Conservation (phyloP, 37 sponge, comb jelly and placozoan species). For the Crambe crambe region DNA sequence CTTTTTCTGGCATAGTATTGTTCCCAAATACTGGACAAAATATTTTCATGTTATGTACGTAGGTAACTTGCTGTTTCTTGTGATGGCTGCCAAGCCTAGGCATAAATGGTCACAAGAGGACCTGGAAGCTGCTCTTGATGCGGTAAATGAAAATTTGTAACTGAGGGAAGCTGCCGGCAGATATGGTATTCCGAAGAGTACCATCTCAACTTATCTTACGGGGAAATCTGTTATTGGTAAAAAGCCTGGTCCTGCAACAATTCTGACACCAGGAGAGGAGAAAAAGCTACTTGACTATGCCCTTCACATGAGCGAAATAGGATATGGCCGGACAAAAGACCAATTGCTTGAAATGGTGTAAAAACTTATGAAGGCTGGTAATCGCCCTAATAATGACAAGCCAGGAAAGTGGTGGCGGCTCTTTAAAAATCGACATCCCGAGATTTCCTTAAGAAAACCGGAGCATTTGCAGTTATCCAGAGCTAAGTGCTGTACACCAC, state of each 20-base stretch:
- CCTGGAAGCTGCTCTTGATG: not conserved
- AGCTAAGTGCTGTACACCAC: not conserved
- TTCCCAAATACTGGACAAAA: not conserved
- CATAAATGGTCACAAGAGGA: not conserved
- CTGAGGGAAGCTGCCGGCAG: not conserved
- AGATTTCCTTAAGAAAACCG: not conserved
- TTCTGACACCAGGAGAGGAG: not conserved
- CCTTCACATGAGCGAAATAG: not conserved
- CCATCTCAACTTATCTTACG: not conserved
- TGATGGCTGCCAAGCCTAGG: not conserved
- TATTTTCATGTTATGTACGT: too few relatives aligned
- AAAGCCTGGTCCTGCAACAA: not conserved
- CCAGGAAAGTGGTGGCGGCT: not conserved
- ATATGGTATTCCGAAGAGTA: not conserved
- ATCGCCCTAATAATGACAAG: not conserved
- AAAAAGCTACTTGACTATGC: not conserved
- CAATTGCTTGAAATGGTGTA: not conserved
- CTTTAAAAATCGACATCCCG: not conserved
- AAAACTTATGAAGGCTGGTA: not conserved
- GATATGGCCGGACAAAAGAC: not conserved
- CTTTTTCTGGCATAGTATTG: not conserved
- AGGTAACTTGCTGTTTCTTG: not conserved
- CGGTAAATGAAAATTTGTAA: not conserved
- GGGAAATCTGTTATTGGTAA: not conserved
- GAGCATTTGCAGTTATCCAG: not conserved